Evolutionary conservation across 2,113 vertebrate genomes (phyloP).

Genomic region (Sorex fumeus): DNA sequence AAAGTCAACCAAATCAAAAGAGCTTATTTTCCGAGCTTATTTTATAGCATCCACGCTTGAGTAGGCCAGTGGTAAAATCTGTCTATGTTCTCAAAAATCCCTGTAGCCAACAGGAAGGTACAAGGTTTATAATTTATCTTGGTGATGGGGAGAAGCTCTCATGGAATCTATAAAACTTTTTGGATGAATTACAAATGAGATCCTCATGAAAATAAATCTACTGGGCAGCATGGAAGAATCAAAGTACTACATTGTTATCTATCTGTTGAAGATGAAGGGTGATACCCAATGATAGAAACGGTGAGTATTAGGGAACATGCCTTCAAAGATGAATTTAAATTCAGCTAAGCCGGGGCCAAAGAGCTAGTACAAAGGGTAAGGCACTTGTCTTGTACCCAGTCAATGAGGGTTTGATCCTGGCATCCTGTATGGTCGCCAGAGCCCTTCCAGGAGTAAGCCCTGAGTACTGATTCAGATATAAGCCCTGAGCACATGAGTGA

Average conservation of each 20-base stretch:
- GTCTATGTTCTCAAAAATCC: background rate
- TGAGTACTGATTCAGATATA: too few relatives aligned
- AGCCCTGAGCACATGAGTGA: too few relatives aligned
- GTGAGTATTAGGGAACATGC: background rate
- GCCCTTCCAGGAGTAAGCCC: too few relatives aligned
- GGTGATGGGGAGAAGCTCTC: background rate
- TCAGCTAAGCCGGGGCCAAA: background rate
- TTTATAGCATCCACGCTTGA: background rate
- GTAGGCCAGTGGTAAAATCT: conserved; percentile 1
- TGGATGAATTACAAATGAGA: background rate
- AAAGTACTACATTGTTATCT: background rate
- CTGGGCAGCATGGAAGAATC: background rate
- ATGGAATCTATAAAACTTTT: background rate
- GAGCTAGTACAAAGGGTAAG: too few relatives aligned
- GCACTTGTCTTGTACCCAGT: too few relatives aligned
- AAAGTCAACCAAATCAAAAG: background rate
- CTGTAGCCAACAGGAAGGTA: background rate
- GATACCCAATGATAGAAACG: background rate
- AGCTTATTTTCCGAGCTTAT: background rate
- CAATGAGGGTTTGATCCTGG: too few relatives aligned
- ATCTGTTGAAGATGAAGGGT: background rate
- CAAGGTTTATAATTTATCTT: background rate
- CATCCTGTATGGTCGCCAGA: too few relatives aligned
- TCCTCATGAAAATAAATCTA: background rate
- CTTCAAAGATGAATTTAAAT: conserved; percentile 10